Evolutionary conservation across 1,140 invertebrate genomes (phyloP), one percentile per base, ranked within the genome.

Genomic region (Brachionus asplanchnoidis): DNA sequence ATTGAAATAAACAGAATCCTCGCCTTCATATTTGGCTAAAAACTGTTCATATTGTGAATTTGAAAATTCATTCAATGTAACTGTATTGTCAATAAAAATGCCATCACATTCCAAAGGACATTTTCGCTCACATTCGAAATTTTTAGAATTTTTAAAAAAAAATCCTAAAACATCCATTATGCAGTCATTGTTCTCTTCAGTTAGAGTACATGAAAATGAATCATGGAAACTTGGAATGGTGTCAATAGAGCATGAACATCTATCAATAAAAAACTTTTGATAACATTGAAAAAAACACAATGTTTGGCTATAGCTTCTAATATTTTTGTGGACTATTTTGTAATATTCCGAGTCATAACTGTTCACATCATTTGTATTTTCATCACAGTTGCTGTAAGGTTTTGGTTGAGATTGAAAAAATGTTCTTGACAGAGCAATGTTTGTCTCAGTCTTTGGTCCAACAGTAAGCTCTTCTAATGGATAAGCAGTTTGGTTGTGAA

Each of bases 331-430:
- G 0, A 73, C 36, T 17, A 73, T 14, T 40, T 73, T 73, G 14
- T 3, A 73, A 14, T 3, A 73, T 17, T 73, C 68, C 2, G 8
- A 17, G n/a, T 73, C 36, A 17, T 40, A 73, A 9, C 28, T 40
- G 11, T 73, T 42, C 1, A 20, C 14, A 8, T 79, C 44, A 79
- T 50, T 3, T 50, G 77, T 56, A 53, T 65, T 79, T 56, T 6
- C 46, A 28, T 79, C 77, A 79, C 77, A 79, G 9, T 65, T 79
- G 44, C 77, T 79, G 14, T 79, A 79, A 12, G 77, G 77, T 36
- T 79, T 79, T 14, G 46, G 77, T 28, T 50, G 20, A 32, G 44
- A 46, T 50, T 79, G 2, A 11, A 14, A 50, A 20, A 36, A 79
- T 28, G 46, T 53, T 53, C 77, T 26, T 32, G 40, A 50, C 6